These are phyloP conservation scores for Notodonta ziczac DNA, from an alignment of 2,888 invertebrate genomes.

Conservation along the genomic window DNA sequence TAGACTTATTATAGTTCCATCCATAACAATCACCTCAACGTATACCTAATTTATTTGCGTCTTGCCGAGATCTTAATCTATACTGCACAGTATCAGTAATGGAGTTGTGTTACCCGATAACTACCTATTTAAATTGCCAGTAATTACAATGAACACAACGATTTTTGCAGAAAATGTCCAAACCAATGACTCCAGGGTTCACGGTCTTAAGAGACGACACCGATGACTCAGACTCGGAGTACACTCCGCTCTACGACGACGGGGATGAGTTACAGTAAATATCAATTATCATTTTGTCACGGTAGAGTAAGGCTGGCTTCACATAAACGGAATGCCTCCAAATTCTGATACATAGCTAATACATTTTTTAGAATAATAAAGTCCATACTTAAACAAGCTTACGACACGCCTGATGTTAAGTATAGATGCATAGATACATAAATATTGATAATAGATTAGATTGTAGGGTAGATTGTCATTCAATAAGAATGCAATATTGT, in stretches of 20 bases:
- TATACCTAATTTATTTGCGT: background rate
- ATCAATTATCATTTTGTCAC: background rate
- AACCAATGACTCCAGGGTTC: constrained; percentile 54
- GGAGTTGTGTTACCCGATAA: constrained; percentile 13
- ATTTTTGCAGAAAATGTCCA: constrained; percentile 59
- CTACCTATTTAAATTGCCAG: too few species aligned
- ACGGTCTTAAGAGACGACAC: constrained; percentile 61
- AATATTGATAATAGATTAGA: background rate
- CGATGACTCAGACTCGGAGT: constrained; percentile 70
- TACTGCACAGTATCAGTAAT: constrained; percentile 8
- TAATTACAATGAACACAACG: constrained; percentile 1
- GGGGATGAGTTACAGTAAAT: constrained; percentile 71
- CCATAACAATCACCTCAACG: background rate
- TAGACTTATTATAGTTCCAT: too few species aligned
- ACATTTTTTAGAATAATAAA: too few species aligned
- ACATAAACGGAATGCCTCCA: too few species aligned
- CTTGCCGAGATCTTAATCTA: background rate
- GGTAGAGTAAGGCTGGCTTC: too few species aligned
- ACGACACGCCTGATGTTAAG: too few species aligned
- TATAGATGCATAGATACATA: background rate
- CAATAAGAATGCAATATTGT: constrained; percentile 1
- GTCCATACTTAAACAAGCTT: too few species aligned
- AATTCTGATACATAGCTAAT: too few species aligned
- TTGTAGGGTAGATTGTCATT: background rate
- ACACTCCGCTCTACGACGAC: constrained; percentile 70